Percentiles rank a stretch among this genome's conserved stretches.
Evolutionary conservation across 2,888 invertebrate genomes (phyloP).

Genomic region (Temnothorax ravouxi): DNA sequence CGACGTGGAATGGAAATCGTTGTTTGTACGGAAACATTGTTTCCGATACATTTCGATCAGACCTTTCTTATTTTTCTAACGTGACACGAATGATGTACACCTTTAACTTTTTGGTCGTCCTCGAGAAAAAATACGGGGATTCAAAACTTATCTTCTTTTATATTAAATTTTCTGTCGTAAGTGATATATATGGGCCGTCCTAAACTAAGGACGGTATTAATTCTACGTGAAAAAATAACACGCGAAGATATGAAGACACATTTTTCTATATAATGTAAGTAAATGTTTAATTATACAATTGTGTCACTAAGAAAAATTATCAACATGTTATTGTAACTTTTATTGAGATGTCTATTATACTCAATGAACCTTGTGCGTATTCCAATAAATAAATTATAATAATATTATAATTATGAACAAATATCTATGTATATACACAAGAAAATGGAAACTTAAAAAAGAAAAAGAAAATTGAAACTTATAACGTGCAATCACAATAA

Average conservation of each 20-base stretch:
- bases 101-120: slow-evolving; percentile 3
- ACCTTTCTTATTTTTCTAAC: slow-evolving; percentile 14
- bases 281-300: background rate
- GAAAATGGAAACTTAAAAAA: no score
- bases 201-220: background rate
- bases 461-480: background rate
- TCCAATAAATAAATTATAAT: background rate
- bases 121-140: background rate
- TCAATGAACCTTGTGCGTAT: background rate
- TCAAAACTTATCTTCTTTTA: background rate
- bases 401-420: background rate
- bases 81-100: background rate
- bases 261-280: background rate
- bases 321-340: background rate
- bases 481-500: background rate
- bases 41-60: slow-evolving; percentile 19
- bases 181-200: background rate
- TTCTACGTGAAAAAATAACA: background rate
- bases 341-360: background rate
- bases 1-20: slow-evolving; percentile 11
- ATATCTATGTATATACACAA: background rate
- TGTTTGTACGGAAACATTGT: background rate
- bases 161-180: background rate
- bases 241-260: background rate
- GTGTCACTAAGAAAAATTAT: background rate